Conservation (phyloP, 2,888 invertebrate genomes). For the Dryocosmus kuriphilus region DNA sequence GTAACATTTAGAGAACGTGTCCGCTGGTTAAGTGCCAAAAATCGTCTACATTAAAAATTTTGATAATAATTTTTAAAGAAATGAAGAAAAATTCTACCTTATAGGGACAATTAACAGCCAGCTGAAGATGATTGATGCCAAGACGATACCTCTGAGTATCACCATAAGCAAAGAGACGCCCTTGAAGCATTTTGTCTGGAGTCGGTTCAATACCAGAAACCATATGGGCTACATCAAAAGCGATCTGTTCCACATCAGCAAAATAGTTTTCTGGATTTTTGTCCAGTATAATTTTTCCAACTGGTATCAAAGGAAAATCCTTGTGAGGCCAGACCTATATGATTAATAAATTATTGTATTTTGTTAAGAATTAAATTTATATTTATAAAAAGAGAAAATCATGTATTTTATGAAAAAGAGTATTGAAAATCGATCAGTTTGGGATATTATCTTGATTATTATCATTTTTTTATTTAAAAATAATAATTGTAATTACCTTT, state of each 20-base stretch:
- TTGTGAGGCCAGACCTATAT: slow-evolving; percentile 87
- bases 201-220: slow-evolving; percentile 94
- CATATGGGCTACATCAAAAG: slow-evolving; percentile 92
- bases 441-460: too few relatives aligned
- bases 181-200: slow-evolving; percentile 94
- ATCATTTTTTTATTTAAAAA: too few relatives aligned
- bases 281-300: slow-evolving; percentile 90
- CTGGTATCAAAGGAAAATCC: slow-evolving; percentile 91
- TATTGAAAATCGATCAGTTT: too few relatives aligned
- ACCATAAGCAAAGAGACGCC: slow-evolving; percentile 89
- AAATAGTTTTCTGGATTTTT: slow-evolving; percentile 94
- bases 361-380: neutral
- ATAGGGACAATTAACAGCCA: slow-evolving; percentile 96
- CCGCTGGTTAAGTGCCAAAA: too few relatives aligned
- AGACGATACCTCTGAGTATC: slow-evolving; percentile 94
- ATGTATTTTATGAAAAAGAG: too few relatives aligned
- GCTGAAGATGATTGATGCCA: slow-evolving; percentile 92
- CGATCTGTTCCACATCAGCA: slow-evolving; percentile 93
- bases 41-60: too few relatives aligned
- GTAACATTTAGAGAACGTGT: too few relatives aligned
- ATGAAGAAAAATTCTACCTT: slow-evolving; percentile 55
- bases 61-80: neutral
- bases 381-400: neutral
- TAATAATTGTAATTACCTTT: slow-evolving; percentile 18
- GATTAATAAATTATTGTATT: slow-evolving; percentile 20